Conservation (phyloP, 2,888 invertebrate species). For the Notodromas monacha region DNA sequence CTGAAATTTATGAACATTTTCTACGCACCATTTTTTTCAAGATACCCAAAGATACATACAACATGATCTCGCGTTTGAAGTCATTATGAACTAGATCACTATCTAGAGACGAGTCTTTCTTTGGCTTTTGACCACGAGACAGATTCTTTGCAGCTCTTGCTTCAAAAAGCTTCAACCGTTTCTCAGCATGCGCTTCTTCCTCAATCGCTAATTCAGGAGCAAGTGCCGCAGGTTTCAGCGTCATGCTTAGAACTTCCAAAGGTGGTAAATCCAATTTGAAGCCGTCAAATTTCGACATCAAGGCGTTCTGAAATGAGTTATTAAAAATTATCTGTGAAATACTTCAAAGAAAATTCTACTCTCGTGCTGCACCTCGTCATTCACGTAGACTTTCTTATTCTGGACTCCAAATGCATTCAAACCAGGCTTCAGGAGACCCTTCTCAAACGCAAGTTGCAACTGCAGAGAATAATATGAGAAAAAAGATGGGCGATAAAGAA, state of each 20-base stretch:
- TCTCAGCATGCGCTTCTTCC: neutral
- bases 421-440: constrained; percentile 53
- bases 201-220: neutral
- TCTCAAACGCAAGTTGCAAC: constrained; percentile 62
- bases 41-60: constrained; percentile 16
- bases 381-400: constrained; percentile 33
- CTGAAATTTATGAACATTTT: constrained; percentile 11
- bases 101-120: neutral
- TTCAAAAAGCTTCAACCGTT: neutral
- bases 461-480: constrained; percentile 16
- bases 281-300: neutral
- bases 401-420: constrained; percentile 22
- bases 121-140: neutral
- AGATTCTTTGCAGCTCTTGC: neutral
- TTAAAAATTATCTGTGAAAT: neutral
- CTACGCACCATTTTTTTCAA: neutral
- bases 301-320: neutral
- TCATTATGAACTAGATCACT: constrained; percentile 25
- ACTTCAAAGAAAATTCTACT: neutral
- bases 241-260: no score
- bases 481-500: no score
- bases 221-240: no score
- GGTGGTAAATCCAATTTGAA: neutral
- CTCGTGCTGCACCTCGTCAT: neutral
- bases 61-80: constrained; percentile 58